Evolutionary conservation across 2,797 vertebrate genomes (phyloP).

Genomic region (Emys orbicularis): DNA sequence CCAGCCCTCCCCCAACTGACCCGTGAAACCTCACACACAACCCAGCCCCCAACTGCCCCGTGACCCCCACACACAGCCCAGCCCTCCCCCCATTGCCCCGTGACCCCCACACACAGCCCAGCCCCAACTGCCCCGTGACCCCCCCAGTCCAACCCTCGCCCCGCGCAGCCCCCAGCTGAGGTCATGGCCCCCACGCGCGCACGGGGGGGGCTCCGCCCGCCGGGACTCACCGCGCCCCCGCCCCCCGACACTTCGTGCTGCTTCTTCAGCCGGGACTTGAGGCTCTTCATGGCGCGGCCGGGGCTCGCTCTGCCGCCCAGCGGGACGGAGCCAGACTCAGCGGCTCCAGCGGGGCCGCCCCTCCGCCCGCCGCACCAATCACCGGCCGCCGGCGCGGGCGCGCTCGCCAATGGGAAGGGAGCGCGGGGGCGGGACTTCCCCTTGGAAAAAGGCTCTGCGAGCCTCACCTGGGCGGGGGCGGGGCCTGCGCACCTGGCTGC

Average conservation of each 20-base stretch:
- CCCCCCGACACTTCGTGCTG: slow-evolving; percentile 73
- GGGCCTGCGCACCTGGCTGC: not conserved
- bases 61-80: too few species aligned
- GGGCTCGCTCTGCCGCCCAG: not conserved
- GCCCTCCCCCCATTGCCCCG: too few species aligned
- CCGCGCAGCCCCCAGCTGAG: not conserved
- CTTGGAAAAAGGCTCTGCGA: slow-evolving; percentile 3
- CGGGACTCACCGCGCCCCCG: slow-evolving; percentile 64
- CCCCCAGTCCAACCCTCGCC: too few species aligned
- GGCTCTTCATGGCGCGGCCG: slow-evolving; percentile 77
- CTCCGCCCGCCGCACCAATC: not conserved
- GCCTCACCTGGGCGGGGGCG: not conserved
- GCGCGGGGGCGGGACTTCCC: slow-evolving; percentile 27
- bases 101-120: too few species aligned
- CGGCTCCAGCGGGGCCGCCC: not conserved
- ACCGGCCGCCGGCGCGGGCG: accelerated
- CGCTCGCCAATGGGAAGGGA: not conserved
- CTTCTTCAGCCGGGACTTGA: slow-evolving; percentile 78
- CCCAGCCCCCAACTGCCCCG: too few species aligned
- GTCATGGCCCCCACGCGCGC: not conserved
- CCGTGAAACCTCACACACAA: too few species aligned
- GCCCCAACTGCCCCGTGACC: too few species aligned
- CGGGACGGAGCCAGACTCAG: not conserved
- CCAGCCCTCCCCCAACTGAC: too few species aligned
- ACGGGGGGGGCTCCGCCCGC: not conserved